Base-by-base conservation (phyloP, 2,888 invertebrate species). In the Melanargia galathea region DNA sequence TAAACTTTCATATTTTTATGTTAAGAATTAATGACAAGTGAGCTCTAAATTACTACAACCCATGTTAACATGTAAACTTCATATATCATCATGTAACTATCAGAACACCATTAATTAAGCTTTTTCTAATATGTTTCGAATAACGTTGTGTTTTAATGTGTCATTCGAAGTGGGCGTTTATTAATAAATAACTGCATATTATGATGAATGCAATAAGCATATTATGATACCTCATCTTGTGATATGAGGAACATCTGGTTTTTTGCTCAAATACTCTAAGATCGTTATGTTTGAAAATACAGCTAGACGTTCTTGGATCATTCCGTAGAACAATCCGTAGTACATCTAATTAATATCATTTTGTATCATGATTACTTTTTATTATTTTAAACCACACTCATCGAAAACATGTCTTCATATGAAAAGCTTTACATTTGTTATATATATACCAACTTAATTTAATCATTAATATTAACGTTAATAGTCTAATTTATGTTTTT, bases 281-380 rank as follows among this genome's bases (percentile, higher is more conserved):
- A 48, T 48, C 11, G 22, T 46, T 46, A 48, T 48, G 24, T 26
- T 26, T 13, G 26, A 13, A 49, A 49, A 49, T 26, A 49, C 26
- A 49, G 10, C 11, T 40, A 40, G 1, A 40, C 11, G 2, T 45
- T 45, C 45, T 10, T 22, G 24, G 22, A 46, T 46, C 13, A 20
- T 46, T 7, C 20, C 45, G 10, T 20, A 45, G 10, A 6, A 1
- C 18, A 16, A 18, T 45, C 20, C 8, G 18, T 45, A 10, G 35
- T 35, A 35, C 13, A 38, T 38, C 38, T 13, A 38, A 38, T 38
- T 38, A 38, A n/a, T n/a, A 38, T 4, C 30, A 30, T 10, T 38
- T 38, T 38, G 13, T 38, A n/a, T 13, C 13, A n/a, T 11, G 3
- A 38, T 13, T 13, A 8, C 6, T 30, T 30, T 8, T 30, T 30